These are phyloP conservation scores for Epizoanthus fatuus DNA, from an alignment of 92 coral and sea anemone species.

Conservation along the genomic window DNA sequence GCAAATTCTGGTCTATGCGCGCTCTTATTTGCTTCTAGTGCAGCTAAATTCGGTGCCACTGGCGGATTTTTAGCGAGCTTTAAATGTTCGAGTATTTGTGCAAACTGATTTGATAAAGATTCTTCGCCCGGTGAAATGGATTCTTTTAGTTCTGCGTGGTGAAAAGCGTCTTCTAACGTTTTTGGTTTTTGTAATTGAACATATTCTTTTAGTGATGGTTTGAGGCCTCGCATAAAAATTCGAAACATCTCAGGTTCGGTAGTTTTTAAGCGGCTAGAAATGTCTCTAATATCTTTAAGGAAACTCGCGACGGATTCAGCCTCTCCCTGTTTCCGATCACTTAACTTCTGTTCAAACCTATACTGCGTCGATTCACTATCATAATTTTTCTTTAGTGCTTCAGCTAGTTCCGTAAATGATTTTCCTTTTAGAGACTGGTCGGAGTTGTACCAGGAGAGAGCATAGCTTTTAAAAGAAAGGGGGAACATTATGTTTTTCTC, in stretches of 20 bases:
- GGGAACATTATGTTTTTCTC: constrained; percentile 28
- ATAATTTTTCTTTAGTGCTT: constrained; percentile 12
- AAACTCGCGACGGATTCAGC: constrained; percentile 23
- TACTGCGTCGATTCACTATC: constrained; percentile 17
- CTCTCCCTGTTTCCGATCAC: constrained; percentile 6
- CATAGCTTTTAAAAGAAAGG: constrained; percentile 12
- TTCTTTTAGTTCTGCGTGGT: constrained; percentile 9
- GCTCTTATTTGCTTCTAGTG: not conserved
- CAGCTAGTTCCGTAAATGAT: not conserved
- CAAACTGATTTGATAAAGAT: not conserved
- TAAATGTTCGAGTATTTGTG: constrained; percentile 4
- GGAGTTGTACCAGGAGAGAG: constrained; percentile 24
- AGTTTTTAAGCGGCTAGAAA: constrained; percentile 8
- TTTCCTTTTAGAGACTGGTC: constrained; percentile 11
- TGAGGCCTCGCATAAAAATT: constrained; percentile 18
- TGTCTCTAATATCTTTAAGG: not conserved
- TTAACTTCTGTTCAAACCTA: constrained; percentile 18
- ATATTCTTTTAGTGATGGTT: constrained; percentile 1
- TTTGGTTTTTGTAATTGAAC: constrained; percentile 25
- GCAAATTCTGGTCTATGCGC: not conserved
- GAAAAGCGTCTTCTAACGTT: constrained; percentile 10
- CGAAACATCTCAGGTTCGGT: not conserved
- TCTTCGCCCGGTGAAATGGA: not conserved
- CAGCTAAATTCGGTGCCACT: not conserved
- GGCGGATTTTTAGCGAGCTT: not conserved